Evolutionary conservation across 2,888 invertebrate species (phyloP), one percentile per base, ranked within the genome.

Genomic region (Lasioglossum zephyrum): DNA sequence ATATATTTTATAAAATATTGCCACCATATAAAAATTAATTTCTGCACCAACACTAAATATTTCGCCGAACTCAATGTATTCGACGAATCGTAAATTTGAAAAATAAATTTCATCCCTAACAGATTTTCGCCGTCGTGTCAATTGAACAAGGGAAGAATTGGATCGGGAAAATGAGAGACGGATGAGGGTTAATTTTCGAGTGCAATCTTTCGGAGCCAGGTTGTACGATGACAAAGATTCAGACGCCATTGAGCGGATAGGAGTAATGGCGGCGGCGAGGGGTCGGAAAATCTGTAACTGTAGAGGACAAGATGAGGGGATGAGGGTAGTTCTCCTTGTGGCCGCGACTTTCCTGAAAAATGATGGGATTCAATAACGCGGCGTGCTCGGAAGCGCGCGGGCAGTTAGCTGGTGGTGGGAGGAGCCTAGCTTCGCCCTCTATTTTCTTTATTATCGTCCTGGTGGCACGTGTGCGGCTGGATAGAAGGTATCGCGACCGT

Each of bases 341-440:
- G 26, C 60, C 18, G 74, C 39, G 73, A 69, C 57, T 63, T 87
- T 81, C 82, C 75, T 89, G 89, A 90, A 89, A 91, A 90, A 90
- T 89, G 86, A 89, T 85, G 89, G 88, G 88, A 91, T 91, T 87
- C 89, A 91, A 90, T 90, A 90, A 91, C 88, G 88, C 57, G 85
- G 76, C 75, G 79, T 75, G 57, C 85, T 87, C 81, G 85, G 82
- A 72, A 66, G 78, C 82, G 82, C 85, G 87, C 73, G 79, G 70
- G 85, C 87, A 87, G 90, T 90, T 90, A 84, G 89, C 81, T 77
- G 82, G 75, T 86, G 82, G 76, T 87, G 84, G 86, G 86, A 86
- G 78, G 81, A 86, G 86, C 82, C 66, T 22, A 77, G 81, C 82
- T 82, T 82, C 81, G 77, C 72, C 88, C 84, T 88, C 86, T 79